Conservation (phyloP, 2,113 vertebrate genomes). For the Ramphastos sulfuratus region DNA sequence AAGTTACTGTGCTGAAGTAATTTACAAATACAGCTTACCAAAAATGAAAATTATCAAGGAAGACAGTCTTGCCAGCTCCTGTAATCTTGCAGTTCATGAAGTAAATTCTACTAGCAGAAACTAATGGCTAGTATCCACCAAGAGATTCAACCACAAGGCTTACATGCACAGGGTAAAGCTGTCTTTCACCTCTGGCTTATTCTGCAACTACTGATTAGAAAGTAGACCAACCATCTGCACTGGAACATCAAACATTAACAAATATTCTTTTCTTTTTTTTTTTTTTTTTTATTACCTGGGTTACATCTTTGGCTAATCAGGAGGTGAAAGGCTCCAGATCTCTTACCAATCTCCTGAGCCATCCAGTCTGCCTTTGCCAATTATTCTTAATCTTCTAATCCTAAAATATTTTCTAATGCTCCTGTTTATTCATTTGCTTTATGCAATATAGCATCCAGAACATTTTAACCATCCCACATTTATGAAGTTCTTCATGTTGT, state of each 20-base stretch:
- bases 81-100: not conserved
- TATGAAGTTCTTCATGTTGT: slow-evolving; percentile 56
- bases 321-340: slow-evolving; percentile 56
- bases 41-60: not conserved
- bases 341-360: slow-evolving; percentile 62
- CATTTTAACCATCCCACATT: slow-evolving; percentile 66
- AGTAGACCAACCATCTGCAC: not conserved
- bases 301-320: slow-evolving; percentile 57
- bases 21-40: not conserved
- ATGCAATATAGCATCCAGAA: slow-evolving; percentile 71
- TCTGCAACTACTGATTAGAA: slow-evolving; percentile 35
- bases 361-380: slow-evolving; percentile 63
- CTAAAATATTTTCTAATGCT: slow-evolving; percentile 69
- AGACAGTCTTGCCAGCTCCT: not conserved
- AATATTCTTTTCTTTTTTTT: not conserved
- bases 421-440: slow-evolving; percentile 69
- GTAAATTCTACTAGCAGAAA: slow-evolving; percentile 6
- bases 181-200: not conserved
- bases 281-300: slow-evolving; percentile 9
- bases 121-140: not conserved
- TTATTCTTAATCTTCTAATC: slow-evolving; percentile 75
- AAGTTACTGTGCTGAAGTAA: not conserved
- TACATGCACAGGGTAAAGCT: not conserved
- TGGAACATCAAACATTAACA: slow-evolving; percentile 49
- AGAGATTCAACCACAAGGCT: not conserved